Base-by-base conservation (phyloP, 2,888 invertebrate species). In the Orthosia cruda region DNA sequence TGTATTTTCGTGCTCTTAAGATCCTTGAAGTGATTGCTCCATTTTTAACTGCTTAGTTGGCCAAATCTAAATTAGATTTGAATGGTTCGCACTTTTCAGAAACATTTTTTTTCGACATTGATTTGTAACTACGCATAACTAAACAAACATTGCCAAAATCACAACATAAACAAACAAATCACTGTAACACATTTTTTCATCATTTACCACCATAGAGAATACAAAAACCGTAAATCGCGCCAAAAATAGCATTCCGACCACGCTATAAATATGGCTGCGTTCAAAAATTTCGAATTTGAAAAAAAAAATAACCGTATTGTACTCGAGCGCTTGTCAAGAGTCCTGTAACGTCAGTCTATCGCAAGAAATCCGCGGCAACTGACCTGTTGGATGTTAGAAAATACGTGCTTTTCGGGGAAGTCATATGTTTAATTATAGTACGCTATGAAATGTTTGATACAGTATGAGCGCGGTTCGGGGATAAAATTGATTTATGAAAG, bases 321-420 rank as follows among this genome's bases (percentile, higher is more conserved):
- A 80, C 74, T 87, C 92, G 93, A 95, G 95, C 95, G 83, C 95
- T 81, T 84, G 87, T 81, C 76, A 79, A 71, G 94, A 95, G 95
- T 94, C 95, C 95, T 92, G 94, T 89, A 90, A 89, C 91, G 94
- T 94, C 94, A 93, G 93, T 88, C 92, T 87, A 86, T 88, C 90
- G 87, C 92, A 92, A 90, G 87, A 91, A 90, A 86, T 90, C 74
- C 92, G 90, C 94, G 94, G 89, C 89, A 89, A 95, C 95, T 95
- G 93, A 91, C 90, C 91, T 88, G 87, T 85, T 88, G 88, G 89
- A 90, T 92, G 90, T 89, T 89, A 89, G 91, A 93, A 94, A 93
- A 94, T 92, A 92, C 91, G 87, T 88, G 89, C 90, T 90, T 92
- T 94, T 94, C 92, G 92, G 91, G 92, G 93, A 94, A 94, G 92